Percentiles rank a stretch among this genome's conserved stretches.
Conservation (phyloP, 2,113 vertebrate genomes). For the Noctilio leporinus region DNA sequence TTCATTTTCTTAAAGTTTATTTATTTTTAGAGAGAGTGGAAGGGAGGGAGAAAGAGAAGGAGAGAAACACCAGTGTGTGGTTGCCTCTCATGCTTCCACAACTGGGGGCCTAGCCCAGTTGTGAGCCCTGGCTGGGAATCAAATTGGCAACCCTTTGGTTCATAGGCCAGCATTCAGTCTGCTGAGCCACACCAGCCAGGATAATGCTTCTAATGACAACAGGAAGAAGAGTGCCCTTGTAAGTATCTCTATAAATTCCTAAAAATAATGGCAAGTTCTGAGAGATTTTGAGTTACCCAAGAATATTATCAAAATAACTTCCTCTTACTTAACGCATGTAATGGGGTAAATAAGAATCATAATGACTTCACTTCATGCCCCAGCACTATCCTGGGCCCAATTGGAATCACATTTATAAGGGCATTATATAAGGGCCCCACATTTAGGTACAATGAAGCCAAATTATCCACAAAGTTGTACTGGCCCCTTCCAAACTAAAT, state of each 20-base stretch:
- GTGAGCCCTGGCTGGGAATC: no score
- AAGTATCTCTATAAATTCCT: not conserved
- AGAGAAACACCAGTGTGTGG: no score
- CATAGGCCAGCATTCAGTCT: no score
- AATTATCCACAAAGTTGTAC: not conserved
- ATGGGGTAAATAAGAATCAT: not conserved
- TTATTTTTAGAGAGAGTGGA: no score
- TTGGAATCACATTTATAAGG: not conserved
- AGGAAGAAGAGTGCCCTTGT: not conserved
- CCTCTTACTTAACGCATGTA: not conserved
- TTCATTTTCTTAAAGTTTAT: no score
- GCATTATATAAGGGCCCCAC: not conserved
- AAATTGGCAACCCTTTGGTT: no score
- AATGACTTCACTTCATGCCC: not conserved
- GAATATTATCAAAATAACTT: not conserved
- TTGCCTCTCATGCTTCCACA: no score
- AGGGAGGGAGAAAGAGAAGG: no score
- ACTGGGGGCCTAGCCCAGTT: no score
- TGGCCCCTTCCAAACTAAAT: not conserved
- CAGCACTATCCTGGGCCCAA: not conserved
- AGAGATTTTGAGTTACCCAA: not conserved
- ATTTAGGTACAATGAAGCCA: not conserved
- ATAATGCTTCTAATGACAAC: fast-evolving
- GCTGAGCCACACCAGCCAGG: no score
- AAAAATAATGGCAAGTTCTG: not conserved